These are phyloP conservation scores for Tyria jacobaeae DNA, from an alignment of 2,888 invertebrate genomes.

Conservation along the genomic window DNA sequence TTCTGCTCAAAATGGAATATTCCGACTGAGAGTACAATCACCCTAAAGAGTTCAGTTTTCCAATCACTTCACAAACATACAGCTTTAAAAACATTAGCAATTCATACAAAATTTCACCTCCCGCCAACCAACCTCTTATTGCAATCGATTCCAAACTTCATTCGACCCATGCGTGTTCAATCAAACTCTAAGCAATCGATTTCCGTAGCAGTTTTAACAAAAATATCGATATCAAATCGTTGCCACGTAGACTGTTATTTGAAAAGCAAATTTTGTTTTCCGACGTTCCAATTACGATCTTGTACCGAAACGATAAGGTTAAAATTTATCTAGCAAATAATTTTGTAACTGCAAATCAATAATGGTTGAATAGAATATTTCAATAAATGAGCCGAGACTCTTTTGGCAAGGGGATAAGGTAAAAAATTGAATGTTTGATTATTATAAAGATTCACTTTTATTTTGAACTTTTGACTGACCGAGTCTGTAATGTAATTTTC, in stretches of 20 bases:
- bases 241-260: conserved; percentile 39
- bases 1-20: background rate
- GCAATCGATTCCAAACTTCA: conserved; percentile 41
- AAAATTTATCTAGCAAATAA: background rate
- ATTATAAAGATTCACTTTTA: background rate
- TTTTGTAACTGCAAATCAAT: background rate
- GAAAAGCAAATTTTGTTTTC: background rate
- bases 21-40: background rate
- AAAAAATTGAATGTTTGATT: conserved; percentile 8
- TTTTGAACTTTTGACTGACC: conserved; percentile 7
- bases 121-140: conserved; percentile 25
- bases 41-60: background rate
- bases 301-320: background rate
- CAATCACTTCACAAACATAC: background rate
- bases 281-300: background rate
- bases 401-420: background rate
- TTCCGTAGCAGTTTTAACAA: conserved; percentile 38
- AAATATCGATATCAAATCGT: conserved; percentile 43
- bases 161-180: conserved; percentile 47
- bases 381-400: background rate
- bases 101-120: conserved; percentile 3
- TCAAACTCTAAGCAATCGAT: conserved; percentile 43
- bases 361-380: background rate
- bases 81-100: background rate
- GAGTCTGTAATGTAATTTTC: background rate